Evolutionary conservation across 2,888 invertebrate species (phyloP).

Genomic region (Conomelus anceps): DNA sequence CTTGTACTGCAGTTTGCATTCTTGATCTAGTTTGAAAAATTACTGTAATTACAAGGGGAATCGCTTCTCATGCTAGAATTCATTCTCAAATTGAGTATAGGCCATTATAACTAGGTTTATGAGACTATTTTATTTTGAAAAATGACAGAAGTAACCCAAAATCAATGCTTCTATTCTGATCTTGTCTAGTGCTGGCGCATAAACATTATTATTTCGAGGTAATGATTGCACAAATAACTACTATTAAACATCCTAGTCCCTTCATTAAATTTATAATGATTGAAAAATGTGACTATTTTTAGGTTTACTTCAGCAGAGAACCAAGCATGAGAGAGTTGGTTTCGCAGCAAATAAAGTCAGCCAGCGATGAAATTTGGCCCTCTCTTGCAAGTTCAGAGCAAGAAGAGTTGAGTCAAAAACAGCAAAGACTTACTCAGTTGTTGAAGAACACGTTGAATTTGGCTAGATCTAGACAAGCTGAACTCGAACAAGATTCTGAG

Average conservation of each 20-base stretch:
- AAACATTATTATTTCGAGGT: neutral
- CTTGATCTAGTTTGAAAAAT: too few relatives aligned
- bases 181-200: too few relatives aligned
- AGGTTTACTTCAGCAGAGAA: slow-evolving; percentile 73
- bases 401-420: slow-evolving; percentile 72
- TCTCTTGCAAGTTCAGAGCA: slow-evolving; percentile 74
- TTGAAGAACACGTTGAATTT: slow-evolving; percentile 75
- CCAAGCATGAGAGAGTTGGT: slow-evolving; percentile 70
- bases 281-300: slow-evolving; percentile 1
- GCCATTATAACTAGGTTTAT: too few relatives aligned
- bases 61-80: too few relatives aligned
- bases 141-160: too few relatives aligned
- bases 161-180: too few relatives aligned
- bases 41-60: too few relatives aligned
- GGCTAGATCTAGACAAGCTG: slow-evolving; percentile 62
- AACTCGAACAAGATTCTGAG: slow-evolving; percentile 72
- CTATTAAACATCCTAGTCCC: neutral
- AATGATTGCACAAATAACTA: neutral
- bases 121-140: too few relatives aligned
- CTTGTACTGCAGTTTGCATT: too few relatives aligned
- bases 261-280: neutral
- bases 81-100: too few relatives aligned
- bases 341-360: slow-evolving; percentile 71
- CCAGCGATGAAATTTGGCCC: slow-evolving; percentile 83
- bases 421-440: slow-evolving; percentile 73